These are phyloP conservation scores for Argya squamiceps DNA, from an alignment of 2,797 vertebrate genomes.

Conservation along the genomic window DNA sequence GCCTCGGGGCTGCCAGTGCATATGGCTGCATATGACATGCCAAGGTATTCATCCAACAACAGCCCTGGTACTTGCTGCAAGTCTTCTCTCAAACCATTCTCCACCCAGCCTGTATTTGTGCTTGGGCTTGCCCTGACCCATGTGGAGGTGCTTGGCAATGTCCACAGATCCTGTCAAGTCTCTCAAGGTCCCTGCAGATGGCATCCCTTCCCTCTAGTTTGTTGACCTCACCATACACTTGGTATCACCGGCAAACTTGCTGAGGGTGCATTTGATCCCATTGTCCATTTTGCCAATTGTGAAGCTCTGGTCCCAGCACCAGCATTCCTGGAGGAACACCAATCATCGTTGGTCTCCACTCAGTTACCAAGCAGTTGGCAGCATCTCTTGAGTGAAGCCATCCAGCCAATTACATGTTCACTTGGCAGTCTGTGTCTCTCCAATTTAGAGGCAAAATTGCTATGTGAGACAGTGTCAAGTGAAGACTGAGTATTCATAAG, in stretches of 20 bases:
- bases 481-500: background rate
- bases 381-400: background rate
- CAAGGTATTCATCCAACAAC: too few species aligned
- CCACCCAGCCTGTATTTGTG: background rate
- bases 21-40: background rate
- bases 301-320: background rate
- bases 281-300: background rate
- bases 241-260: background rate
- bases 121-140: rapidly evolving
- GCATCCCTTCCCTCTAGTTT: background rate
- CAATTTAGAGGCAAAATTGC: background rate
- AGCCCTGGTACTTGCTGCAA: background rate
- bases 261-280: too few species aligned
- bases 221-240: background rate
- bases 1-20: background rate
- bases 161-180: background rate
- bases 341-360: background rate
- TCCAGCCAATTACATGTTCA: background rate
- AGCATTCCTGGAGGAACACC: background rate
- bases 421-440: background rate
- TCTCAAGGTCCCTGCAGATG: background rate
- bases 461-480: background rate
- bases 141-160: background rate
- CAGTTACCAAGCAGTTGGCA: too few species aligned
- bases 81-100: background rate